Evolutionary conservation across 2,113 vertebrate species (phyloP).

Genomic region (Larimichthys polyactis): DNA sequence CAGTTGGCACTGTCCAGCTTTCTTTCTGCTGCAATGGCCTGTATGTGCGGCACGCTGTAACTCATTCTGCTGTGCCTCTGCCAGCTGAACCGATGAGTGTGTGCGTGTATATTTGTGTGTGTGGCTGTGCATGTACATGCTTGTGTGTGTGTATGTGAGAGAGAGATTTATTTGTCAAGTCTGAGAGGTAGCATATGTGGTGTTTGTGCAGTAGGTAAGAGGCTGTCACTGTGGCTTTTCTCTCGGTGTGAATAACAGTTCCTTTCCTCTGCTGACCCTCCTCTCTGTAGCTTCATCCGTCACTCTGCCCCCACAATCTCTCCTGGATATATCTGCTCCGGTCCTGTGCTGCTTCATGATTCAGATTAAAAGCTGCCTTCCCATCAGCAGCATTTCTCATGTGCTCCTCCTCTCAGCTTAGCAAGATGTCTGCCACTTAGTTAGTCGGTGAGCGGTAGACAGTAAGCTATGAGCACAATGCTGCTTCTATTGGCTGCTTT

Average conservation of each 20-base stretch:
- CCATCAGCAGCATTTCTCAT: constrained; percentile 17
- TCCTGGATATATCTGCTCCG: background rate
- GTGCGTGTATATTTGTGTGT: constrained; percentile 12
- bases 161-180: constrained; percentile 47
- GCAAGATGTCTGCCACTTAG: constrained; percentile 40
- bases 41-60: constrained; percentile 53
- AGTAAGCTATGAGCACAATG: constrained; percentile 28
- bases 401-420: constrained; percentile 33
- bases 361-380: constrained; percentile 36
- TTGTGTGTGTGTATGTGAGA: constrained; percentile 18
- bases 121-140: constrained; percentile 2
- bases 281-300: constrained; percentile 28
- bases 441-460: background rate
- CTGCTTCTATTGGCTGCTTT: constrained; percentile 9
- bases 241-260: constrained; percentile 34
- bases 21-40: constrained; percentile 55
- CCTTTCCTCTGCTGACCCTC: constrained; percentile 29
- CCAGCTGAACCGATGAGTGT: constrained; percentile 48
- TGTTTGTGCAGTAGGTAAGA: constrained; percentile 53
- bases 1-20: constrained; percentile 43
- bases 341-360: constrained; percentile 28
- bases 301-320: constrained; percentile 3
- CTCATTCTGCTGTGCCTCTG: constrained; percentile 51
- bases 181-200: constrained; percentile 32
- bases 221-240: constrained; percentile 40